A percentile compares a stretch with the other conserved stretches of the same genome.
These are phyloP conservation scores for Umimayanthus kanabou DNA, from an alignment of 92 coral and sea anemone species.

Conservation along the genomic window DNA sequence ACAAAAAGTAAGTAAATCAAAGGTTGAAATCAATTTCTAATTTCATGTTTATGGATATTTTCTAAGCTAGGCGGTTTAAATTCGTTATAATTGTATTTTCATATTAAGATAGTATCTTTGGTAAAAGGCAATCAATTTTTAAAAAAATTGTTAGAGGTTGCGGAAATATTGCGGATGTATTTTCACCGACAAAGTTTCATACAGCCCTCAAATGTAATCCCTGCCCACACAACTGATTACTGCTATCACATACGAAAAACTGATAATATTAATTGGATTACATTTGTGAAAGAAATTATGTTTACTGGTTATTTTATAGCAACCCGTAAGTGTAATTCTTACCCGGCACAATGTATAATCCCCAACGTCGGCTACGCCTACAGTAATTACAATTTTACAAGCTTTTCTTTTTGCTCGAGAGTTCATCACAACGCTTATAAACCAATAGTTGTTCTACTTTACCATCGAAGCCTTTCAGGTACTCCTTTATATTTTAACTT, in stretches of 20 bases:
- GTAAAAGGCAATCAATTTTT: background rate
- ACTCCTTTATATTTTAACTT: too few species aligned
- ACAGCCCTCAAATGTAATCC: background rate
- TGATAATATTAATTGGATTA: background rate
- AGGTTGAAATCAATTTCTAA: background rate
- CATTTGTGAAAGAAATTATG: background rate
- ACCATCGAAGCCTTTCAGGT: too few species aligned
- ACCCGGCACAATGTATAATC: background rate
- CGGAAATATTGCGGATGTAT: background rate
- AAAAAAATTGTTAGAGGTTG: background rate
- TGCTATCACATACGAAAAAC: background rate
- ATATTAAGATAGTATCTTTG: too few species aligned
- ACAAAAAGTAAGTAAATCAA: background rate
- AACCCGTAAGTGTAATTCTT: background rate
- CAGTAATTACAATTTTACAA: background rate
- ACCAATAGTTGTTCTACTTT: background rate
- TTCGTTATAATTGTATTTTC: background rate
- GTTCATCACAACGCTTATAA: too few species aligned
- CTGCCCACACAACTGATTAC: background rate
- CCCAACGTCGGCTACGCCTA: too few species aligned
- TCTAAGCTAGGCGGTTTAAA: constrained; percentile 2
- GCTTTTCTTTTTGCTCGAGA: background rate
- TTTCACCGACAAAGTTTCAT: background rate
- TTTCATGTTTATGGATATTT: background rate
- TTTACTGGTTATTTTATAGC: background rate